Evolutionary conservation across 2,888 invertebrate species (phyloP).

Genomic region (Chydorus sphaericus): DNA sequence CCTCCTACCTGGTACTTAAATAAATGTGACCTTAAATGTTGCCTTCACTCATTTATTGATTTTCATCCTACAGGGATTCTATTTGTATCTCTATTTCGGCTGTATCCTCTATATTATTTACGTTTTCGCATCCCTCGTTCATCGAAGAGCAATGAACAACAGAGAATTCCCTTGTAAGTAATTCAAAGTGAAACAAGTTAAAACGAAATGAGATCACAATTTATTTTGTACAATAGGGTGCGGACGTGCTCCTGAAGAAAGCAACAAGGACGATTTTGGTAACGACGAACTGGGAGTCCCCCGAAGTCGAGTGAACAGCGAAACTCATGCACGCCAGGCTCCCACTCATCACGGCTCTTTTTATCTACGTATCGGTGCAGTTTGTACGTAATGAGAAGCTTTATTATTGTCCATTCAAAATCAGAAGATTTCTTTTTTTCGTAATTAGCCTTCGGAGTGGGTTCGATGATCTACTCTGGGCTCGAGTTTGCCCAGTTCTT

Average conservation of each 20-base stretch:
- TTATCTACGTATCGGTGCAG: conserved; percentile 82
- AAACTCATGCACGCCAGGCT: background rate
- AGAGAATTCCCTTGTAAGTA: background rate
- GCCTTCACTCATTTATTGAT: conserved; percentile 16
- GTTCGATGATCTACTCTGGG: conserved; percentile 36
- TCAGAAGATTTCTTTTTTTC: background rate
- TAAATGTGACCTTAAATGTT: background rate
- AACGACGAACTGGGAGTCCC: background rate
- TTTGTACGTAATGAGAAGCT: conserved; percentile 40
- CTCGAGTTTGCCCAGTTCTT: conserved; percentile 34
- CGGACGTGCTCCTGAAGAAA: no score
- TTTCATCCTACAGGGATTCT: conserved; percentile 29
- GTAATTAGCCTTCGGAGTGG: conserved; percentile 35
- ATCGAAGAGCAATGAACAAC: conserved; percentile 31
- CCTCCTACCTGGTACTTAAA: conserved; percentile 65
- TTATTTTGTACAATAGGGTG: background rate
- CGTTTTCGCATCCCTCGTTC: conserved; percentile 39
- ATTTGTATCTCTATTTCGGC: conserved; percentile 27
- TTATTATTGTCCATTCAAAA: conserved; percentile 7
- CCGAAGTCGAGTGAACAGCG: background rate
- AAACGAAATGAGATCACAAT: background rate
- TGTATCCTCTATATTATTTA: conserved; percentile 27
- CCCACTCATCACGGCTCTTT: conserved; percentile 50
- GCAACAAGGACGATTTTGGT: background rate
- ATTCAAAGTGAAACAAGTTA: background rate